phyloP scores from a whole-genome alignment of 2,797 vertebrate genomes.

The Takifugu rubripes region DNA sequence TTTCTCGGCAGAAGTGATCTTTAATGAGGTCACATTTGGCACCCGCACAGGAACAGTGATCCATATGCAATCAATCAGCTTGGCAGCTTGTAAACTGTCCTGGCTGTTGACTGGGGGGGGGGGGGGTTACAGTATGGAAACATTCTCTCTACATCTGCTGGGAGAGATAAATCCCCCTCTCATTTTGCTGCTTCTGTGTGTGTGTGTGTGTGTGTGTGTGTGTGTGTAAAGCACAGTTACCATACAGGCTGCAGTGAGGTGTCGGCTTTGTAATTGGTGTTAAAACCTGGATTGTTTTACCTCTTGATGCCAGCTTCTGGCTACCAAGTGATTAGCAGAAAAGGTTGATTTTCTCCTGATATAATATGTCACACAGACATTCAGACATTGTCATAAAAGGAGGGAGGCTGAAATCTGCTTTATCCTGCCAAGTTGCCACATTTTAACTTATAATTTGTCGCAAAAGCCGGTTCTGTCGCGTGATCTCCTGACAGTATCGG shows the following conservation, averaged over 20 bases:
- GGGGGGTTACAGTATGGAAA: slow-evolving; percentile 21
- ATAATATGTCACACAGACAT: no score
- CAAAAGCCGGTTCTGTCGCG: no score
- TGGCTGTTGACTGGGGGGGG: slow-evolving; percentile 49
- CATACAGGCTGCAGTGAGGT: background rate
- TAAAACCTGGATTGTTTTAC: slow-evolving; percentile 8
- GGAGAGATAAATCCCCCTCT: slow-evolving; percentile 54
- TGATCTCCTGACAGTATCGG: no score
- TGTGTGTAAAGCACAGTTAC: slow-evolving; percentile 23
- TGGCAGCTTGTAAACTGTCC: slow-evolving; percentile 68
- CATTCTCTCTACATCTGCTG: slow-evolving; percentile 48
- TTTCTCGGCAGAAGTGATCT: slow-evolving; percentile 54
- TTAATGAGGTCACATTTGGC: slow-evolving; percentile 71
- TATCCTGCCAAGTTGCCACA: no score
- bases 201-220: slow-evolving; percentile 4
- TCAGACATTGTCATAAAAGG: no score
- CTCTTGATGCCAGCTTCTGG: no score
- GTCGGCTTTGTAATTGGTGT: slow-evolving; percentile 45
- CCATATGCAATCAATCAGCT: slow-evolving; percentile 69
- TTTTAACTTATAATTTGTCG: no score
- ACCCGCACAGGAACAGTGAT: slow-evolving; percentile 41
- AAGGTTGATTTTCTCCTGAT: no score
- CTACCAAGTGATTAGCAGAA: no score
- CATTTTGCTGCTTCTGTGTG: slow-evolving; percentile 5
- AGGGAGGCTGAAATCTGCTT: no score